Evolutionary conservation across 2,113 vertebrate species (phyloP).

Genomic region (Bubo blakistoni): DNA sequence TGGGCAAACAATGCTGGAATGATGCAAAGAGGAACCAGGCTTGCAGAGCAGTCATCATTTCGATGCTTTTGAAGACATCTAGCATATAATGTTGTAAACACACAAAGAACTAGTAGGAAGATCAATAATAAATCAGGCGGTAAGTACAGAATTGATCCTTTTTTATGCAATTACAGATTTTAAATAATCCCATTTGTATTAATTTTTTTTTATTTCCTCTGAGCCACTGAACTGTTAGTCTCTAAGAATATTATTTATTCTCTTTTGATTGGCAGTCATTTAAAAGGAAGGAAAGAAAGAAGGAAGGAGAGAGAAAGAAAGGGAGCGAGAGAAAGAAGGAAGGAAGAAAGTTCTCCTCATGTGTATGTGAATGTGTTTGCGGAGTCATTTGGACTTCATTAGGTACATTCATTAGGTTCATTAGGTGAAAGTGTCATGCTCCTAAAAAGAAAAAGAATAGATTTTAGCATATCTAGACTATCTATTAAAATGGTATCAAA

Average conservation of each 20-base stretch:
- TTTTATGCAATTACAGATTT: not conserved
- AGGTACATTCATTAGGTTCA: not conserved
- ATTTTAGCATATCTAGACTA: conserved; percentile 58
- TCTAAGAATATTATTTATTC: not conserved
- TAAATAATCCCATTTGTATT: not conserved
- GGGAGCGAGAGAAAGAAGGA: not conserved
- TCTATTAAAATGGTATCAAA: conserved; percentile 72
- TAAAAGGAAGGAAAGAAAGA: not conserved
- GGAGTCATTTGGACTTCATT: not conserved
- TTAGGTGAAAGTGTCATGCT: conserved; percentile 1
- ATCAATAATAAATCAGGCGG: not conserved
- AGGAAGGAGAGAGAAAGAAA: not conserved
- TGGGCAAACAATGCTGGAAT: not conserved
- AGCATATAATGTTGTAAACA: not conserved
- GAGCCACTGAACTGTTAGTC: not conserved
- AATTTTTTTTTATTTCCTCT: not conserved
- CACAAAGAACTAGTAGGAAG: not conserved
- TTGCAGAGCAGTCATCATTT: not conserved
- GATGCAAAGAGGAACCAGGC: not conserved
- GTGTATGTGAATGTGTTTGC: not conserved
- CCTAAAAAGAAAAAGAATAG: conserved; percentile 32
- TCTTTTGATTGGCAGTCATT: not conserved
- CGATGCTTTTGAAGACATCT: not conserved
- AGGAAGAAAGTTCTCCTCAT: not conserved
- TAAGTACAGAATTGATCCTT: not conserved